Evolutionary conservation across 2,888 invertebrate genomes (phyloP).

Genomic region (Orgyia antiqua): DNA sequence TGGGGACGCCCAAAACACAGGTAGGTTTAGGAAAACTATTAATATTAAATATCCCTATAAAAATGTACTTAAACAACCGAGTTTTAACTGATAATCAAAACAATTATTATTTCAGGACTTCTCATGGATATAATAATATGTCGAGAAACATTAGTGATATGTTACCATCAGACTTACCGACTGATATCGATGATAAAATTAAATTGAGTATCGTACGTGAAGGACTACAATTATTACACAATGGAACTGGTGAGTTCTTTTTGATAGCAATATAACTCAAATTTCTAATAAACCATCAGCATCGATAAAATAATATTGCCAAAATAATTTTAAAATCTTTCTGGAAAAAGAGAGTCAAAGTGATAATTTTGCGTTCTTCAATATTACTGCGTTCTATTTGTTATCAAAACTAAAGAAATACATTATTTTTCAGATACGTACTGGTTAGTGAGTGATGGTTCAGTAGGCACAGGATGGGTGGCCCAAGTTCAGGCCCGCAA

Average conservation of each 20-base stretch:
- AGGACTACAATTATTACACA: constrained; percentile 81
- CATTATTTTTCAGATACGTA: constrained; percentile 79
- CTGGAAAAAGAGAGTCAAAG: no score
- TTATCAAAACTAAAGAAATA: no score
- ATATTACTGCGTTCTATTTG: no score
- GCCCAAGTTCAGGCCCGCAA: constrained; percentile 88
- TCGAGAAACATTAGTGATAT: constrained; percentile 51
- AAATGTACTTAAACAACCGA: no score
- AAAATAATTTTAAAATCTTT: no score
- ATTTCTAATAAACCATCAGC: no score
- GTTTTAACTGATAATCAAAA: no score
- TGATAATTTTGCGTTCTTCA: no score
- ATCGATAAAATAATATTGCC: no score
- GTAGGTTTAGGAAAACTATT: constrained; percentile 30
- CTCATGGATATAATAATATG: constrained; percentile 56
- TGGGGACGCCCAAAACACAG: constrained; percentile 80
- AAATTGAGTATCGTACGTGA: constrained; percentile 67
- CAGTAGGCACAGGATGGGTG: constrained; percentile 82
- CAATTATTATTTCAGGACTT: no score
- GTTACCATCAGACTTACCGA: constrained; percentile 42
- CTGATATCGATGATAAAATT: constrained; percentile 53
- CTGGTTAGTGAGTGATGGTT: constrained; percentile 86
- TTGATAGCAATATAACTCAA: no score
- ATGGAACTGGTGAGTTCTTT: constrained; percentile 81
- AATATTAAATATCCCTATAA: background rate